Conservation (phyloP, 1,140 invertebrate genomes). For the Bacillus rossius region DNA sequence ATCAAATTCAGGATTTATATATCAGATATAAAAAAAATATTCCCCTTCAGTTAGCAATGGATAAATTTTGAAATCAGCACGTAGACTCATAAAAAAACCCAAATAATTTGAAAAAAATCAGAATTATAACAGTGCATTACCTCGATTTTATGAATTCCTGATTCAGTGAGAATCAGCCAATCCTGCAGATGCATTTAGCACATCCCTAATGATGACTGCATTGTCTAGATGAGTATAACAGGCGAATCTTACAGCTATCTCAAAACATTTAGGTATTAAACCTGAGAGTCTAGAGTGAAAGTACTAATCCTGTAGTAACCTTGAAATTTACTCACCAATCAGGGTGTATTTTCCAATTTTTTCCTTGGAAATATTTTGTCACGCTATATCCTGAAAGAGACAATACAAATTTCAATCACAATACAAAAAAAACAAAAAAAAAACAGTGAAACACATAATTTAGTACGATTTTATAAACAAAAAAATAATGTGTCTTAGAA, state of each 20-base stretch:
- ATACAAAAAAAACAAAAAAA: not conserved
- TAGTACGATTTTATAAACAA: not conserved
- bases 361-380: conserved; percentile 60
- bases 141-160: not conserved
- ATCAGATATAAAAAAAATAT: no score
- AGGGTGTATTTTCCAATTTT: conserved; percentile 86
- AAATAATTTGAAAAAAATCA: conserved; percentile 16
- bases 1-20: no score
- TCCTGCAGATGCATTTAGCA: no score
- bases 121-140: conserved; percentile 43
- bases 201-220: no score
- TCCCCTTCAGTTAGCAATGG: no score
- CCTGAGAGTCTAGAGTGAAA: no score
- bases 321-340: conserved; percentile 61
- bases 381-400: conserved; percentile 49
- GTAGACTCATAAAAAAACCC: no score
- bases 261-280: no score
- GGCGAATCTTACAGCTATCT: no score
- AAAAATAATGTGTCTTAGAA: not conserved
- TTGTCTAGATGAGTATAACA: no score
- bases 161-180: not conserved
- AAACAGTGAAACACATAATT: not conserved
- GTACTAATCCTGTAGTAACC: not conserved
- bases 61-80: no score
- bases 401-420: not conserved